phyloP scores from a whole-genome alignment of 2,113 vertebrate genomes.

The Mirounga angustirostris region DNA sequence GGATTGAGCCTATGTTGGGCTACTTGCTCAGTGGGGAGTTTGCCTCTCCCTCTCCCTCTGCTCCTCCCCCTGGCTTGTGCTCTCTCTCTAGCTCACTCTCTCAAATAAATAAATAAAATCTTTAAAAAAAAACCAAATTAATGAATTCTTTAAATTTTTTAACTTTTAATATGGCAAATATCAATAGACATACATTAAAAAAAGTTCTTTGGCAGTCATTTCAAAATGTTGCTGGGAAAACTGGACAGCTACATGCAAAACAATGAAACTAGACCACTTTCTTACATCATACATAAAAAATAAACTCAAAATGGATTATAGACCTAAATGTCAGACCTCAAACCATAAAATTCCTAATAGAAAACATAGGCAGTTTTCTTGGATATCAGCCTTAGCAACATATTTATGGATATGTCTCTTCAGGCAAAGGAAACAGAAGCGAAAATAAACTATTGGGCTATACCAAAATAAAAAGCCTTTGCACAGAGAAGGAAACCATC shows the following conservation, averaged over 20 bases:
- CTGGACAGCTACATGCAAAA: neutral
- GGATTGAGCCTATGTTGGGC: neutral
- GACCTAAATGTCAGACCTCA: neutral
- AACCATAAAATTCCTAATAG: neutral
- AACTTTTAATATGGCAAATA: neutral
- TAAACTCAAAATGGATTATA: neutral
- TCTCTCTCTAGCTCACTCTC: neutral
- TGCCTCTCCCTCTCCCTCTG: neutral
- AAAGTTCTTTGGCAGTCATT: neutral
- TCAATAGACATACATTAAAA: neutral
- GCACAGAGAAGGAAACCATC: neutral
- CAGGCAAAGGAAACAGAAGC: neutral
- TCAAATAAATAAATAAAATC: neutral
- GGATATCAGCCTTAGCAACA: neutral
- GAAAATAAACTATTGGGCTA: neutral
- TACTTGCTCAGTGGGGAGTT: neutral
- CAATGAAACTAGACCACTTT: neutral
- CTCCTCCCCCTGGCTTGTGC: neutral
- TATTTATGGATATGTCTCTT: neutral
- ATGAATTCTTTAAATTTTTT: neutral
- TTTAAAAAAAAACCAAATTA: neutral
- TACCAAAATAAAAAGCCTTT: neutral
- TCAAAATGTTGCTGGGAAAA: neutral
- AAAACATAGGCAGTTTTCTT: neutral
- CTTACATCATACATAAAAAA: neutral